Base-by-base conservation (phyloP, 2,888 invertebrate genomes). In the Boloria euphrosyne region DNA sequence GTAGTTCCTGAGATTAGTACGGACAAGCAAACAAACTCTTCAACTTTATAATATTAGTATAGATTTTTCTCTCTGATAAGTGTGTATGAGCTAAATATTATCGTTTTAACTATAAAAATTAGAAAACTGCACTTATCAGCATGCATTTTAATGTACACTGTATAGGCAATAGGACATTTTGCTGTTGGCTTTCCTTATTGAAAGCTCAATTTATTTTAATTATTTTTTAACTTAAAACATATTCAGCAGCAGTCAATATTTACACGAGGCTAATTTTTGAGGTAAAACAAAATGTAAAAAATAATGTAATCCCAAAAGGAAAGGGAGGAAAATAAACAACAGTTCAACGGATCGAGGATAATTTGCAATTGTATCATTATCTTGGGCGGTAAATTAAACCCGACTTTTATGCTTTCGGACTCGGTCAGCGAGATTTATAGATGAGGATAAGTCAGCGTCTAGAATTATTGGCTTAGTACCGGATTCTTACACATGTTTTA, bases 271-370 rank as follows among this genome's bases (percentile, higher is more conserved):
- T 16, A 47, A 14, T n/a, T n/a, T n/a, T 14, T 47, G 16, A 16
- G n/a, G 16, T 16, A 16, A 16, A 16, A 16, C 47, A 49, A 49
- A 49, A 49, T 16, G 16, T 17, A 17, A 31, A 31, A 16, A 27
- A 47, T 13, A 49, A 4, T 17, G 27, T 38, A 14, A 49, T 17
- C 47, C n/a, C 31, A 84, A 87, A 88, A 58, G 81, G 82, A 80
- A 84, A 83, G 87, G 90, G 88, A 84, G 90, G 89, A 88, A 90
- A 90, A 91, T 91, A 91, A 91, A 91, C 89, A 89, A 85, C 82
- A 81, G 80, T 76, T 80, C 71, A 84, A 84, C 84, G 79, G 78
- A 78, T 79, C 79, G 75, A 73, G 80, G 76, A 83, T 88, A 87
- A 90, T 91, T 90, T 87, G 85, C 87, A 86, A 87, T 86, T 84